These are phyloP conservation scores for Anseranas semipalmata DNA, from an alignment of 2,113 vertebrate species.

Conservation along the genomic window DNA sequence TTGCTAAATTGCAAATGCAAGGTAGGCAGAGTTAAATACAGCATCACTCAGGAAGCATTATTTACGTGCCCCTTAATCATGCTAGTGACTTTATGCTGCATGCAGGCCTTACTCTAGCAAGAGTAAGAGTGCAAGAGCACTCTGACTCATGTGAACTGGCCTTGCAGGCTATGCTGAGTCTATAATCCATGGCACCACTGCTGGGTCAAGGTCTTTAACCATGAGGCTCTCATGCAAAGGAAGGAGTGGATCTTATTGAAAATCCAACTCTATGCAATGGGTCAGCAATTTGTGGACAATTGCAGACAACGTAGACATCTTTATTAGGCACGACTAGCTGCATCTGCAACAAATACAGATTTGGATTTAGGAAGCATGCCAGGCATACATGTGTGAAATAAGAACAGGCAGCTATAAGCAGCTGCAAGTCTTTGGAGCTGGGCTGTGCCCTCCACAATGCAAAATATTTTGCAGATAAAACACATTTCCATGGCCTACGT, in stretches of 20 bases:
- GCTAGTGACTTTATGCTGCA: neutral
- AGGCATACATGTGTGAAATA: neutral
- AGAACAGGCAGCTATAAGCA: neutral
- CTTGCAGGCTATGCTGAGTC: neutral
- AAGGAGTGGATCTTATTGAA: neutral
- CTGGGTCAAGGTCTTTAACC: neutral
- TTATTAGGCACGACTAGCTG: neutral
- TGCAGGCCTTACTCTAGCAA: neutral
- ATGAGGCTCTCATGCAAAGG: neutral
- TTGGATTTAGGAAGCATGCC: neutral
- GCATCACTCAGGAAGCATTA: neutral
- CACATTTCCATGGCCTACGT: fast-evolving
- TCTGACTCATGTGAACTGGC: neutral
- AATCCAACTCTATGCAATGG: neutral
- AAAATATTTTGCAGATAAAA: neutral
- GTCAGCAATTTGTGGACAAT: neutral
- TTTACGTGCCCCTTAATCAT: neutral
- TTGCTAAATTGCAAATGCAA: neutral
- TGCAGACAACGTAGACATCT: neutral
- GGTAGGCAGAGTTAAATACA: neutral
- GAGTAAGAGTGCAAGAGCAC: no score
- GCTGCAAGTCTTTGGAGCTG: neutral
- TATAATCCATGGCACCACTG: neutral
- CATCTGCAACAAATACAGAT: neutral
- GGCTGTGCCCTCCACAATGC: neutral